Conservation (phyloP, 1,140 invertebrate species). For the Drosophila trapezifrons region DNA sequence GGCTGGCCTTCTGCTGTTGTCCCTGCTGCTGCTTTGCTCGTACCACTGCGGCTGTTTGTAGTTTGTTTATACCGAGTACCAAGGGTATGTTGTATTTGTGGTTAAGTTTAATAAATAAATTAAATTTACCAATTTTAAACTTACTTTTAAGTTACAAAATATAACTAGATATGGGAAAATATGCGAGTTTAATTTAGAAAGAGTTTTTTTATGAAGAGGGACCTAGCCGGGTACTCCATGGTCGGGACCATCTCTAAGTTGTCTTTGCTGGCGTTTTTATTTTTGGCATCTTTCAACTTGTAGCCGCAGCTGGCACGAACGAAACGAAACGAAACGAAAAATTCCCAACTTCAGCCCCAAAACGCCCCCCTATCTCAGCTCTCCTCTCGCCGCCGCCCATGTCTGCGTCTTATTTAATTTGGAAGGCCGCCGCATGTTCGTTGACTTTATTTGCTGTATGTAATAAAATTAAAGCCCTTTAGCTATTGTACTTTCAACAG, state of each 20-base stretch:
- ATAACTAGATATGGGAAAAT: too few species aligned
- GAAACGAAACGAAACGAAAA: slow-evolving; percentile 35
- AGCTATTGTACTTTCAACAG: slow-evolving; percentile 72
- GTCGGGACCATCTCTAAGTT: not conserved
- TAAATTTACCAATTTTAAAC: too few species aligned
- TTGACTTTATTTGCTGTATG: slow-evolving; percentile 82
- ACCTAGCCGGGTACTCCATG: not conserved
- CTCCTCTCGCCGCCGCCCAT: slow-evolving; percentile 3
- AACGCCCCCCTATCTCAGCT: not conserved
- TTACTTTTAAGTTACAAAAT: not conserved
- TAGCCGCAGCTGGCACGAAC: slow-evolving; percentile 73
- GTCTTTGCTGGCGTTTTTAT: slow-evolving; percentile 23
- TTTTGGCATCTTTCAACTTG: slow-evolving; percentile 62
- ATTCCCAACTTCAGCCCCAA: slow-evolving; percentile 66
- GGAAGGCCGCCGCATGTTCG: slow-evolving; percentile 69
- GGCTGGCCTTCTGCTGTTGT: not conserved
- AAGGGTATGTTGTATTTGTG: slow-evolving; percentile 3
- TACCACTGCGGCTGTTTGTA: slow-evolving; percentile 17
- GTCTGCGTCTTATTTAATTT: slow-evolving; percentile 78
- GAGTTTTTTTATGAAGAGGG: too few species aligned
- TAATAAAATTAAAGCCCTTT: slow-evolving; percentile 83
- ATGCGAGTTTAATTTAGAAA: too few species aligned
- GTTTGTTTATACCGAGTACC: not conserved
- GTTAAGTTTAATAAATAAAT: not conserved
- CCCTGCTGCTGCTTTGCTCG: not conserved